These are phyloP conservation scores for Adelges cooleyi DNA, from an alignment of 1,140 invertebrate species.

Conservation along the genomic window DNA sequence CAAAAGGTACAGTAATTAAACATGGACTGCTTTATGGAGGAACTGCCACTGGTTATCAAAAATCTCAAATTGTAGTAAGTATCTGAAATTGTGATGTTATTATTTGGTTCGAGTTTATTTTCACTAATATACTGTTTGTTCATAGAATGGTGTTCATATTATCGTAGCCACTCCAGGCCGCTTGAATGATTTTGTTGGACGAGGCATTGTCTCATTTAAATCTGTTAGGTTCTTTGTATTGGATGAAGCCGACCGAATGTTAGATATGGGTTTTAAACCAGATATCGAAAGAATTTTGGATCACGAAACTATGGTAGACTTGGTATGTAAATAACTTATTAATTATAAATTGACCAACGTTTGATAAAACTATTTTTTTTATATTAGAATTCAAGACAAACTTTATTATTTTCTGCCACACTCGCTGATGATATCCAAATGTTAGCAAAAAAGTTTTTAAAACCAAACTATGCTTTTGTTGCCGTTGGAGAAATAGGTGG, in stretches of 20 bases:
- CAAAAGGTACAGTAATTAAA: conserved; percentile 60
- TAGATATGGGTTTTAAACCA: conserved; percentile 94
- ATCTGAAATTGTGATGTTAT: background rate
- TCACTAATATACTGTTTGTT: background rate
- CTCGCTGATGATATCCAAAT: conserved; percentile 94
- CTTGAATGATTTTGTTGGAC: conserved; percentile 89
- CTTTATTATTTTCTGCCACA: conserved; percentile 93
- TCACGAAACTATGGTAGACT: conserved; percentile 47
- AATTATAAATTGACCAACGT: conserved; percentile 45
- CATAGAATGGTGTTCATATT: conserved; percentile 63
- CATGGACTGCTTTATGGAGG: conserved; percentile 73
- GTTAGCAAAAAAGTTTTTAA: conserved; percentile 86
- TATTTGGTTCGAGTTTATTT: background rate
- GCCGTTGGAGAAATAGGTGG: conserved; percentile 93
- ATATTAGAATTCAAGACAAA: conserved; percentile 47
- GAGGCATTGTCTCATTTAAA: conserved; percentile 73
- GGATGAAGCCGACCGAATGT: conserved; percentile 90
- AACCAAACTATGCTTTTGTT: conserved; percentile 89
- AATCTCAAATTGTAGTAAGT: background rate
- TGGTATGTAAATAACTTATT: background rate
- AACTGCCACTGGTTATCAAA: conserved; percentile 42
- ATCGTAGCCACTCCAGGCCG: conserved; percentile 91
- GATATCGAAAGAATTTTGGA: conserved; percentile 75
- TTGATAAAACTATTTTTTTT: conserved; percentile 30
- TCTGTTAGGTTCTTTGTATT: conserved; percentile 82